Base-by-base conservation (phyloP, 2,888 invertebrate genomes). In the Anthoptus insignis region DNA sequence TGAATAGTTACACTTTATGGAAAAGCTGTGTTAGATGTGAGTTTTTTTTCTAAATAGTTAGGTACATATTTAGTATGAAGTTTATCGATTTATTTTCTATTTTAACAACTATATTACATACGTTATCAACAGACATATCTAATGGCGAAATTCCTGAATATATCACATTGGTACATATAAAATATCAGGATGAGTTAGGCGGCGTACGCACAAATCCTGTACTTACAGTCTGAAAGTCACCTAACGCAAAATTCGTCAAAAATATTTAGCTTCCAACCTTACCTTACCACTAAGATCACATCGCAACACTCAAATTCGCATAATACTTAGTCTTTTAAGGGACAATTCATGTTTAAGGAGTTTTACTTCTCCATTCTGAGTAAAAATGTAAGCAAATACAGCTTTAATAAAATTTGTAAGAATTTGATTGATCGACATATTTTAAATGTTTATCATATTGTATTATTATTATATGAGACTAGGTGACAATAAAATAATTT, bases 231-330 rank as follows among this genome's bases (percentile, higher is more conserved):
- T 45, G 21, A 13, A 19, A 13, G 19, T 32, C 52, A 5, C 19
- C 52, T 8, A 29, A 52, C 29, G 52, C 32, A 32, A 52, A 29
- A 52, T 52, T 29, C 11, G 52, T 52, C 52, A 45, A 45, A 22
- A 45, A 45, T 45, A 32, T 52, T 52, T 29, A 2, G 39, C 21
- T 54, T 39, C 37, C 54, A 37, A 54, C 54, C 16, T 34, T 14
- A 14, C 27, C 11, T 56, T 42, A 56, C 42, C 27, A 42, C 54
- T 54, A 54, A 56, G 11, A 56, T 56, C 56, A 56, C 56, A 56
- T 27, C 27, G 42, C 42, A 52, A 29, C 50, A 32, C 19, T 53
- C 45, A 22, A 45, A 45, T 45, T 22, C 45, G 45, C 45, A 22
- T 45, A 45, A 45, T 45, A 45, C 45, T 45, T 45, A 45, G 45